phyloP scores from a whole-genome alignment of 2,797 vertebrate species.

The Phalloptychus januarius region DNA sequence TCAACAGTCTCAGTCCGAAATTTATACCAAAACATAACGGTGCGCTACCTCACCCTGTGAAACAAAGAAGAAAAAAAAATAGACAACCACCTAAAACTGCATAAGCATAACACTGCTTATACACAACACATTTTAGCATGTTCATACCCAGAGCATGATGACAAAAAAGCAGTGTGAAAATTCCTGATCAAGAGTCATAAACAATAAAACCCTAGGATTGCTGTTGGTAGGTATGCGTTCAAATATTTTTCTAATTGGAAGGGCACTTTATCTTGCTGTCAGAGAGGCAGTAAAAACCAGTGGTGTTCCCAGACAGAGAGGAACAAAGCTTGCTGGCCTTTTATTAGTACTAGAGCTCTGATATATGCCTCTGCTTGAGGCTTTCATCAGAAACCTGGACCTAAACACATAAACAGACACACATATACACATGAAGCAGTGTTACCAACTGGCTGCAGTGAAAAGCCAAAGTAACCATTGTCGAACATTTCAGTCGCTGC shows the following conservation, averaged over 20 bases:
- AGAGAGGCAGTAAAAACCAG: conserved; percentile 82
- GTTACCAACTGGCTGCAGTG: conserved; percentile 51
- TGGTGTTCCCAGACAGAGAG: conserved; percentile 82
- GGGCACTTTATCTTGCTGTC: conserved; percentile 87
- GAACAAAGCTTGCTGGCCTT: conserved; percentile 81
- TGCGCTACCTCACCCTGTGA: conserved; percentile 34
- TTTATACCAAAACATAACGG: conserved; percentile 46
- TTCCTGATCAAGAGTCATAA: conserved; percentile 74
- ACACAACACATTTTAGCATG: conserved; percentile 57
- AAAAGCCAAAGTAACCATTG: conserved; percentile 48
- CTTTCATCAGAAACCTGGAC: conserved; percentile 81
- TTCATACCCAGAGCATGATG: conserved; percentile 53
- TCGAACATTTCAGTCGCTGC: conserved; percentile 49
- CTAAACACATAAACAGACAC: conserved; percentile 65
- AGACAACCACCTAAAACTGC: conserved; percentile 62
- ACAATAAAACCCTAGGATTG: conserved; percentile 73
- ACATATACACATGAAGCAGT: conserved; percentile 51
- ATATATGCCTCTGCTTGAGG: conserved; percentile 81
- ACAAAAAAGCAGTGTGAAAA: conserved; percentile 72
- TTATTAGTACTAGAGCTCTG: conserved; percentile 83
- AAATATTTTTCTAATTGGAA: conserved; percentile 90
- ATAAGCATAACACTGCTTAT: conserved; percentile 40
- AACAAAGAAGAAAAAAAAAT: conserved; percentile 52
- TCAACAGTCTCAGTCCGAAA: conserved; percentile 44
- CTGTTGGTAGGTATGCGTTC: conserved; percentile 80